Percentiles rank a stretch among this genome's conserved stretches.
phyloP scores from a whole-genome alignment of 2,113 vertebrate species.

The Grus americana region DNA sequence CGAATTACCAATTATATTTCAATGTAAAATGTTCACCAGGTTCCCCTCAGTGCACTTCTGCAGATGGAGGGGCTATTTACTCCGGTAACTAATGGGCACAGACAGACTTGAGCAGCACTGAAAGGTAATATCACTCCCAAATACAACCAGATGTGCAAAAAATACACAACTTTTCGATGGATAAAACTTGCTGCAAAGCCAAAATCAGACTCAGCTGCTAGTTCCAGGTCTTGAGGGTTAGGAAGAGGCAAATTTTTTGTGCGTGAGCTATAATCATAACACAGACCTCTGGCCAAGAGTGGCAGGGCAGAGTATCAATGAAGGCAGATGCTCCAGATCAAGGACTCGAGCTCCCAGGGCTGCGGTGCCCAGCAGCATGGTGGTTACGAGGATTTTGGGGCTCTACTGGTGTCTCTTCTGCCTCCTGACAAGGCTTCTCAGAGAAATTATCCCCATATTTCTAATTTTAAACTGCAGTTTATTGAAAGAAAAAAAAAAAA shows the following conservation, averaged over 20 bases:
- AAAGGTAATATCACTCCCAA: constrained; percentile 8
- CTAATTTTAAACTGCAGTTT: neutral
- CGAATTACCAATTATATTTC: neutral
- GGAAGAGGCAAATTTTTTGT: neutral
- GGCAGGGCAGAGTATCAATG: neutral
- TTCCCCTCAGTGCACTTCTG: neutral
- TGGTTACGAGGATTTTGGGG: neutral
- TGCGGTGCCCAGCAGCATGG: neutral
- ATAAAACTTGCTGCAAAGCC: neutral
- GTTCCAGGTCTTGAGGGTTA: neutral
- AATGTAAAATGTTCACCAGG: neutral
- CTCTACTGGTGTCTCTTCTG: neutral
- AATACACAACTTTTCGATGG: neutral
- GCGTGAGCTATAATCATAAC: neutral
- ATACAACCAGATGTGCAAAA: constrained; percentile 32
- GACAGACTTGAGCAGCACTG: neutral
- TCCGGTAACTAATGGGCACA: neutral
- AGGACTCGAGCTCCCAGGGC: neutral
- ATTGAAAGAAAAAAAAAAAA: neutral
- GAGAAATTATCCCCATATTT: neutral
- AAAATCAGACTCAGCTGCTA: constrained; percentile 8
- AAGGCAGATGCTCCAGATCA: neutral
- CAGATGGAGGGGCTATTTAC: neutral
- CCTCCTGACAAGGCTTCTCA: neutral
- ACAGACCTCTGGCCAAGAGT: neutral